Evolutionary conservation across 2,888 invertebrate genomes (phyloP), one percentile per base, ranked within the genome.

Genomic region (Sisyra nigra): DNA sequence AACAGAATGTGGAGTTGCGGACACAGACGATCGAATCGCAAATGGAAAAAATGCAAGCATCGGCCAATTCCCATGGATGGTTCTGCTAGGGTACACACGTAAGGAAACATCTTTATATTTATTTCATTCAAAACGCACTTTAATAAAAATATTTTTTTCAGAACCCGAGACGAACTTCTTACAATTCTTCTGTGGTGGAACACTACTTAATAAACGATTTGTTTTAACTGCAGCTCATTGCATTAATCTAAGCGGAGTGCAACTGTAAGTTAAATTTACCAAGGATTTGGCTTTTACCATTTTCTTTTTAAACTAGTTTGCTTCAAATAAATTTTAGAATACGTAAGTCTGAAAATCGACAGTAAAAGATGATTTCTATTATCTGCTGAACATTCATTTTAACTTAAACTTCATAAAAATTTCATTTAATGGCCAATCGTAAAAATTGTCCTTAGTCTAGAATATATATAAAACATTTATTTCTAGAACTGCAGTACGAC

Each of bases 61-160:
- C 1, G 69, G 67, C 15, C 69, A 72, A 48, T 74, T 68, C 52
- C 74, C 74, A 0, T 76, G 74, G 74, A 70, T 74, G 63, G 66
- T 63, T 1, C 58, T 68, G 1, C 50, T 68, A 24, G 66, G 65
- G 49, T 67, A 68, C 42, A 51, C 32, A 51, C 50, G 56, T 56
- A 48, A 49, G 44, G 36, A 8, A 31, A 41, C n/a, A n/a, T n/a
- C n/a, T 9, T n/a, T 19, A 32, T 19, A 33, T 14, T 38, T 29
- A 17, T 42, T 32, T 13, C 35, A 13, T 35, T 32, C 33, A 15
- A 24, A 13, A 11, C 5, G 17, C 37, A 17, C 10, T 17, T 11
- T 11, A 35, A n/a, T 11, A n/a, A 11, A 35, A 11, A 11, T 31
- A 7, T 32, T 18, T 18, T 36, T 34, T 42, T 15, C 13, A 42